phyloP scores from a whole-genome alignment of 1,140 invertebrate genomes.

The Neodiprion fabricii region DNA sequence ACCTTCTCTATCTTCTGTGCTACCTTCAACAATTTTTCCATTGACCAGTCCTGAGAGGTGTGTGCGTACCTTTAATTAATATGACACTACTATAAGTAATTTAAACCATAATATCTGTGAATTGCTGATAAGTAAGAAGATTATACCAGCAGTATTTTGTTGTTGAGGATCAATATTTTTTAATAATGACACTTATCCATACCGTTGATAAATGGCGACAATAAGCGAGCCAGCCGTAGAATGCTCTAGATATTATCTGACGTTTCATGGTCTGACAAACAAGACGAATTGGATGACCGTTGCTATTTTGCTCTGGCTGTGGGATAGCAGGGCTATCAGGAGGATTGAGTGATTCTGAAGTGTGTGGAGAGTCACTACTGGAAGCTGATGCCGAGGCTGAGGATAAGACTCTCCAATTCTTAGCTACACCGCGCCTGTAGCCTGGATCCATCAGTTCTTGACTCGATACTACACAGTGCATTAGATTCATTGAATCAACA shows the following conservation, averaged over 20 bases:
- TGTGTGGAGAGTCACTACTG: slow-evolving; percentile 23
- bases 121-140: too few relatives aligned
- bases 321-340: slow-evolving; percentile 13
- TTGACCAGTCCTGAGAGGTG: slow-evolving; percentile 91
- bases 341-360: slow-evolving; percentile 11
- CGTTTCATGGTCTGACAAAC: slow-evolving; percentile 94
- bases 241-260: slow-evolving; percentile 94
- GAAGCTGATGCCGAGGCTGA: slow-evolving; percentile 53
- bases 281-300: slow-evolving; percentile 66
- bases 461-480: slow-evolving; percentile 33
- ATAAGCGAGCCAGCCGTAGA: slow-evolving; percentile 96
- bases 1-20: slow-evolving; percentile 64
- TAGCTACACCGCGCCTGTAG: slow-evolving; percentile 19
- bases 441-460: slow-evolving; percentile 54
- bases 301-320: slow-evolving; percentile 31
- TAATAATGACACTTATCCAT: neutral
- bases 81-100: too few relatives aligned
- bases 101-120: too few relatives aligned
- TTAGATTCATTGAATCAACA: neutral
- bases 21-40: slow-evolving; percentile 65
- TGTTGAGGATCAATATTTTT: too few relatives aligned
- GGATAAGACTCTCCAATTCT: slow-evolving; percentile 31
- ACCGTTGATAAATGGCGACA: slow-evolving; percentile 89
- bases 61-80: slow-evolving; percentile 67
- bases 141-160: too few relatives aligned